Percentiles rank a stretch among this genome's conserved stretches.
These are phyloP conservation scores for Trematomus bernacchii DNA, from an alignment of 2,797 vertebrate species.

Conservation along the genomic window DNA sequence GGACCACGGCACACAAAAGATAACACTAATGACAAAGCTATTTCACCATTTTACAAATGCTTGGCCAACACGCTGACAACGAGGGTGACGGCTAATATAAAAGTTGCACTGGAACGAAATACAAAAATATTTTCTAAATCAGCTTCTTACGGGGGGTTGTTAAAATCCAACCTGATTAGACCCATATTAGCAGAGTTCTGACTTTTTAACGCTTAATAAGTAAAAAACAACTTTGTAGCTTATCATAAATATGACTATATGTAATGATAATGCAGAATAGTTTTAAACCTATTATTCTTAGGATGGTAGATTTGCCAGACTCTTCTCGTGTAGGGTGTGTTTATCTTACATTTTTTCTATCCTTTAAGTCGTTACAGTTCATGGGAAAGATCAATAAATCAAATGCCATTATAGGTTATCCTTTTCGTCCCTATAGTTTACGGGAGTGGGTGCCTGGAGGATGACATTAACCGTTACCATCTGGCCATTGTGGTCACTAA, in stretches of 20 bases:
- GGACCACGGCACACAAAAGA: conserved; percentile 45
- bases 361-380: background rate
- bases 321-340: background rate
- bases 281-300: background rate
- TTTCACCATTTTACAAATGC: conserved; percentile 63
- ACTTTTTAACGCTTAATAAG: background rate
- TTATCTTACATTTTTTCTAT: background rate
- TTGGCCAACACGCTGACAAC: conserved; percentile 18
- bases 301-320: background rate
- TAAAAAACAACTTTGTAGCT: background rate
- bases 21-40: conserved; percentile 60
- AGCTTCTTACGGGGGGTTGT: background rate
- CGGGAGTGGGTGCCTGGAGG: conserved; percentile 25
- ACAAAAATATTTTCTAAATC: background rate
- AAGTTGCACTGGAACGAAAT: background rate
- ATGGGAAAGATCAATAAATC: conserved; percentile 24
- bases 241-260: background rate
- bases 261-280: background rate
- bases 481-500: conserved; percentile 38
- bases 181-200: background rate
- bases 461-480: conserved; percentile 29
- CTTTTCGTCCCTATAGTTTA: conserved; percentile 7
- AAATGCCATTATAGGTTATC: conserved; percentile 22
- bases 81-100: conserved; percentile 7
- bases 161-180: background rate